Conservation (phyloP, 2,113 vertebrate genomes). For the Coptodon bakossiorum region DNA sequence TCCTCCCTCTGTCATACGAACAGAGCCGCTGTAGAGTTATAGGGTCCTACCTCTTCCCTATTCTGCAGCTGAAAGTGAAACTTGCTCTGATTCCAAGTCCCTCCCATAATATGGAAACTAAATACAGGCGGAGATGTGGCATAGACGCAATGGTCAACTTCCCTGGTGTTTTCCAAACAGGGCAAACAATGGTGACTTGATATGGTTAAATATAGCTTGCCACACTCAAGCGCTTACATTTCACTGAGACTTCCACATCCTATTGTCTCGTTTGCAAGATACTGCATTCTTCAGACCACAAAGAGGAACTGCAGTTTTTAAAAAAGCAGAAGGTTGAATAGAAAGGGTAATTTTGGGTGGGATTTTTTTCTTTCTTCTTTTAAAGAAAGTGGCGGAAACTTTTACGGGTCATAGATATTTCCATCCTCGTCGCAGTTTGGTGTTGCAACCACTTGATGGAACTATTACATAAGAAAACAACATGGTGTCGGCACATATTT, state of each 20-base stretch:
- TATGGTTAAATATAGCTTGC: not conserved
- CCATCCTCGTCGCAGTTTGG: not conserved
- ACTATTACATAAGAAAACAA: constrained; percentile 13
- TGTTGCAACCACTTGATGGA: constrained; percentile 44
- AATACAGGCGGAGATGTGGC: not conserved
- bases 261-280: not conserved
- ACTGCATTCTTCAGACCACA: not conserved
- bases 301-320: not conserved
- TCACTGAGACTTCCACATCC: not conserved
- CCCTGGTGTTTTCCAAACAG: not conserved
- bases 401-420: not conserved
- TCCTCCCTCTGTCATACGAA: not conserved
- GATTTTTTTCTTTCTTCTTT: not conserved
- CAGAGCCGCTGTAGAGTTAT: not conserved
- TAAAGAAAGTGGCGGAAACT: not conserved
- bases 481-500: not conserved
- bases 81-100: not conserved
- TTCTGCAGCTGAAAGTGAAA: constrained; percentile 26
- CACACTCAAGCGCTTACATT: not conserved
- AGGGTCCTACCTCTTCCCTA: constrained; percentile 28
- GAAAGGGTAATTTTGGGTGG: not conserved
- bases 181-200: not conserved
- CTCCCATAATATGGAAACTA: not conserved
- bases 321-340: not conserved
- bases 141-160: not conserved